Conservation (phyloP, 2,113 vertebrate genomes). For the Trochalopteron elliotii region DNA sequence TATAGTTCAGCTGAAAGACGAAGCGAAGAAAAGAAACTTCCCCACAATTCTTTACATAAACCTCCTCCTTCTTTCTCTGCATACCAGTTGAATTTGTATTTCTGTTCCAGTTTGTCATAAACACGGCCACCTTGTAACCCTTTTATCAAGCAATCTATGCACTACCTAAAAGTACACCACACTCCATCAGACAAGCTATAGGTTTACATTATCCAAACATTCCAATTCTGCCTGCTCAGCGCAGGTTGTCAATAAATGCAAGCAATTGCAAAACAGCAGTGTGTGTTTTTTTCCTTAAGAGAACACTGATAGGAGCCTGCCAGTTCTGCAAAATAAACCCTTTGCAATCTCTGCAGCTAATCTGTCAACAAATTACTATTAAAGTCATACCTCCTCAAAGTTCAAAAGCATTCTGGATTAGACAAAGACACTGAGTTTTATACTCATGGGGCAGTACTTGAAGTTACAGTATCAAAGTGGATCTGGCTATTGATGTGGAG, state of each 20-base stretch:
- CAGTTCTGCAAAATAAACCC: slow-evolving; percentile 72
- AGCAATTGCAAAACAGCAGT: slow-evolving; percentile 68
- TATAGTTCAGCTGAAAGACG: slow-evolving; percentile 46
- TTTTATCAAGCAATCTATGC: slow-evolving; percentile 75
- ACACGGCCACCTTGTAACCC: slow-evolving; percentile 70
- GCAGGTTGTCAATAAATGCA: slow-evolving; percentile 75
- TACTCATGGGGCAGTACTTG: slow-evolving; percentile 56
- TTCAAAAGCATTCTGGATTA: slow-evolving; percentile 60
- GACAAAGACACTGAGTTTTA: slow-evolving; percentile 23
- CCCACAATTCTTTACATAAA: slow-evolving; percentile 48
- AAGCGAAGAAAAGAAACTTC: slow-evolving; percentile 59
- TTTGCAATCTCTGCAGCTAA: slow-evolving; percentile 50
- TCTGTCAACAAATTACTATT: slow-evolving; percentile 75
- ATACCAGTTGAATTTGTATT: background rate
- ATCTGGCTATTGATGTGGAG: slow-evolving; percentile 35
- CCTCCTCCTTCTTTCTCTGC: slow-evolving; percentile 31
- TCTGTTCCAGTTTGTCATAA: slow-evolving; percentile 58
- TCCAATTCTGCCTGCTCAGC: slow-evolving; percentile 77
- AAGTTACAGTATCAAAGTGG: slow-evolving; percentile 40
- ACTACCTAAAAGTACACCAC: slow-evolving; percentile 65
- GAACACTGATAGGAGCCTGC: slow-evolving; percentile 64
- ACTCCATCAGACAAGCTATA: slow-evolving; percentile 67
- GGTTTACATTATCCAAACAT: slow-evolving; percentile 83
- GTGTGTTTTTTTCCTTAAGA: slow-evolving; percentile 47
- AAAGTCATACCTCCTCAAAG: slow-evolving; percentile 65